These are phyloP conservation scores for Allophyes oxyacanthae DNA, from an alignment of 2,888 invertebrate species.

Conservation along the genomic window DNA sequence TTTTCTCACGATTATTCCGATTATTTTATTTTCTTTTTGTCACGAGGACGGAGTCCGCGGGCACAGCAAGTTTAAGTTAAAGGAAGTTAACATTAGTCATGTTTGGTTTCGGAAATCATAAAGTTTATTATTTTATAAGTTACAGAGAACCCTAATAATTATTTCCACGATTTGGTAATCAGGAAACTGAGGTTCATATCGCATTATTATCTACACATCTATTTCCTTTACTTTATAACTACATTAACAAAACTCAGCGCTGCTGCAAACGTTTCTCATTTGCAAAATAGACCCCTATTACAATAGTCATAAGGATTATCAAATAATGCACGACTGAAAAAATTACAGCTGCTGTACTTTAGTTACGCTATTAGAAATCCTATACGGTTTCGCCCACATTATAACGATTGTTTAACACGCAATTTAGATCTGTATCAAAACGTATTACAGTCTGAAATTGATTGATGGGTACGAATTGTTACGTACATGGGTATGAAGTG, in stretches of 20 bases:
- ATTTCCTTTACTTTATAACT: slow-evolving; percentile 59
- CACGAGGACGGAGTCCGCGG: no score
- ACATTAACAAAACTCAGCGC: slow-evolving; percentile 2
- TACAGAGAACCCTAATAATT: slow-evolving; percentile 57
- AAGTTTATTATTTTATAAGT: not conserved
- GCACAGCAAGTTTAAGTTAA: no score
- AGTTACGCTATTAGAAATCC: slow-evolving; percentile 52
- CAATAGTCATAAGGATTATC: slow-evolving; percentile 2
- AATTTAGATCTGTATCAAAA: slow-evolving; percentile 32
- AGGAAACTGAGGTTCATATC: slow-evolving; percentile 63
- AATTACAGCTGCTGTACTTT: slow-evolving; percentile 23
- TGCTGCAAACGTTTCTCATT: slow-evolving; percentile 2
- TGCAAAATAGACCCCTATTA: slow-evolving; percentile 10
- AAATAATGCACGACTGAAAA: not conserved
- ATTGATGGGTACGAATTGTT: slow-evolving; percentile 35
- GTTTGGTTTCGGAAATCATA: not conserved
- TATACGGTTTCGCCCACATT: slow-evolving; percentile 37
- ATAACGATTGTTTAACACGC: slow-evolving; percentile 27
- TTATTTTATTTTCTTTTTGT: no score
- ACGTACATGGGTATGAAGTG: slow-evolving; percentile 32
- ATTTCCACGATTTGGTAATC: slow-evolving; percentile 67
- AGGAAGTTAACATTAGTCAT: no score
- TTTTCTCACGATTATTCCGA: no score
- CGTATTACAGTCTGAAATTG: slow-evolving; percentile 36
- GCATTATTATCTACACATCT: slow-evolving; percentile 55